Evolutionary conservation across 2,113 vertebrate genomes (phyloP).

Genomic region (Gila orcuttii): DNA sequence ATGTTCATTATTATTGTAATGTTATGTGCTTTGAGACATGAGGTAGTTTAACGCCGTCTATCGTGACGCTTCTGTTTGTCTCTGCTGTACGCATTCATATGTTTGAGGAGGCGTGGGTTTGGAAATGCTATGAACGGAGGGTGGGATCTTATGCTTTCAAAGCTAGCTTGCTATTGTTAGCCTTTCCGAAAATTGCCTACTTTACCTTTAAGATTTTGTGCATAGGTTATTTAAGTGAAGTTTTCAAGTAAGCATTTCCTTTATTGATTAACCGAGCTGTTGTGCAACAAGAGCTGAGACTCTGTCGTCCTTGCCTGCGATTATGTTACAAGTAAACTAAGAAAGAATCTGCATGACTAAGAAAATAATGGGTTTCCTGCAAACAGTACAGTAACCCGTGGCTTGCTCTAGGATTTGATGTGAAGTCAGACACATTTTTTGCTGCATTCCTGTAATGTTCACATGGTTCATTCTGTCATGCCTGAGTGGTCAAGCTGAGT

Average conservation of each 20-base stretch:
- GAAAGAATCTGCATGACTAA: background rate
- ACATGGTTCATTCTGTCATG: conserved; percentile 29
- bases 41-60: too few relatives aligned
- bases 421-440: background rate
- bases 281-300: background rate
- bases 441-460: background rate
- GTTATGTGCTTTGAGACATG: too few relatives aligned
- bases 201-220: too few relatives aligned
- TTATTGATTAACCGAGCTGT: background rate
- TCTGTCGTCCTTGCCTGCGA: too few relatives aligned
- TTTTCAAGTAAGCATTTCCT: background rate
- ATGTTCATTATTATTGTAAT: too few relatives aligned
- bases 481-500: background rate
- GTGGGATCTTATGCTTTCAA: too few relatives aligned
- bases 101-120: too few relatives aligned
- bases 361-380: background rate
- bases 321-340: background rate
- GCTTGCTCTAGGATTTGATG: background rate
- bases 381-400: background rate
- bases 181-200: too few relatives aligned
- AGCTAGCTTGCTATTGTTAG: too few relatives aligned
- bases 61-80: too few relatives aligned
- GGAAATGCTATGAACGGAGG: too few relatives aligned
- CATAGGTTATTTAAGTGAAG: background rate
- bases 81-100: too few relatives aligned